A percentile compares a stretch with the other conserved stretches of the same genome.
phyloP scores from a whole-genome alignment of 1,140 invertebrate genomes.

The Sminthurinus signatus region DNA sequence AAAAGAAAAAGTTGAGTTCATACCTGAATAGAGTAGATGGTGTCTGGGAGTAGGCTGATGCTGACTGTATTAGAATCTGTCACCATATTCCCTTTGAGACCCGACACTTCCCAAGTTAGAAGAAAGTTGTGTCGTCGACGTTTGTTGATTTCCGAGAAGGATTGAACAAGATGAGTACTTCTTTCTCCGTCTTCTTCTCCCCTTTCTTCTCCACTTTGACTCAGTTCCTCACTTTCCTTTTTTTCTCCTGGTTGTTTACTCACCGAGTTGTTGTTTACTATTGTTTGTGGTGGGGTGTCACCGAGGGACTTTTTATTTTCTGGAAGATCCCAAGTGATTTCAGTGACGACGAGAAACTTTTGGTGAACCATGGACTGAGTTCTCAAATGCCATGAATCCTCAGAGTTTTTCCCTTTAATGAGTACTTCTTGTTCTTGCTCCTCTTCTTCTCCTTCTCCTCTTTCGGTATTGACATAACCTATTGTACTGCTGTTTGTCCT shows the following conservation, averaged over 20 bases:
- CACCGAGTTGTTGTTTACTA: too few relatives aligned
- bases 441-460: background rate
- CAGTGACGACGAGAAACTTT: slow-evolving; percentile 45
- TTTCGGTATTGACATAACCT: background rate
- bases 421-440: background rate
- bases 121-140: slow-evolving; percentile 13
- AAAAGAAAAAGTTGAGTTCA: background rate
- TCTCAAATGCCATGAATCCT: slow-evolving; percentile 52
- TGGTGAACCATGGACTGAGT: slow-evolving; percentile 62
- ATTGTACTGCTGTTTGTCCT: background rate
- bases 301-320: background rate
- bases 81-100: slow-evolving; percentile 31
- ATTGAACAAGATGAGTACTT: too few relatives aligned
- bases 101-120: slow-evolving; percentile 36
- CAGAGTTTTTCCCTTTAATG: background rate
- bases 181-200: too few relatives aligned
- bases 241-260: slow-evolving; percentile 2
- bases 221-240: too few relatives aligned
- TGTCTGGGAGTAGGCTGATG: slow-evolving; percentile 35
- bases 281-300: background rate
- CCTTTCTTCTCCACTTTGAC: background rate
- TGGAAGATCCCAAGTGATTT: slow-evolving; percentile 31
- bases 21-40: slow-evolving; percentile 35
- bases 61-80: slow-evolving; percentile 28
- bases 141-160: too few relatives aligned